Conservation (phyloP, 2,113 vertebrate genomes). For the Hemibagrus wyckioides region DNA sequence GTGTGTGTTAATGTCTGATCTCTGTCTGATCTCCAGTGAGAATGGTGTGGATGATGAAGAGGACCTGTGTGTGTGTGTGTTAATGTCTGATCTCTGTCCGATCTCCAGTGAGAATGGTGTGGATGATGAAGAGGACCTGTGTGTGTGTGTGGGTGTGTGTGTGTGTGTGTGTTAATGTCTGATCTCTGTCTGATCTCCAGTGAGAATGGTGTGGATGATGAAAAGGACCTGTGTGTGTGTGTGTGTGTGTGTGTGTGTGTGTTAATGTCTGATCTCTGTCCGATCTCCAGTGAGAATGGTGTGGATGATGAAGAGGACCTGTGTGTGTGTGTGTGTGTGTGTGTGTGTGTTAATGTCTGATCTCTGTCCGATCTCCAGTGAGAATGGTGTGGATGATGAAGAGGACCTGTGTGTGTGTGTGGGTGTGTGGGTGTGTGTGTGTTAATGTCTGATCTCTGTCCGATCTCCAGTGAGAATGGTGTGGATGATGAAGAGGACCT, state of each 20-base stretch:
- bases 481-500: neutral
- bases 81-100: neutral
- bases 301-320: conserved; percentile 88
- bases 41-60: too few species aligned
- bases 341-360: neutral
- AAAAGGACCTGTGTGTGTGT: too few species aligned
- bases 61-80: neutral
- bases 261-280: neutral
- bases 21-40: neutral
- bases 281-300: neutral
- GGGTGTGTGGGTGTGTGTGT: conserved; percentile 54
- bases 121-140: neutral
- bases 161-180: neutral
- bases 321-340: conserved; percentile 83
- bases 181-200: neutral
- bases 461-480: neutral
- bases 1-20: neutral
- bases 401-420: conserved; percentile 54
- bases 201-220: neutral
- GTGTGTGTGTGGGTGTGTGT: conserved; percentile 59
- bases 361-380: neutral
- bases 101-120: neutral
- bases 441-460: neutral
- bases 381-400: too few species aligned
- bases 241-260: neutral